Base-by-base conservation (phyloP, 1,140 invertebrate genomes). In the Sycobia sp. region DNA sequence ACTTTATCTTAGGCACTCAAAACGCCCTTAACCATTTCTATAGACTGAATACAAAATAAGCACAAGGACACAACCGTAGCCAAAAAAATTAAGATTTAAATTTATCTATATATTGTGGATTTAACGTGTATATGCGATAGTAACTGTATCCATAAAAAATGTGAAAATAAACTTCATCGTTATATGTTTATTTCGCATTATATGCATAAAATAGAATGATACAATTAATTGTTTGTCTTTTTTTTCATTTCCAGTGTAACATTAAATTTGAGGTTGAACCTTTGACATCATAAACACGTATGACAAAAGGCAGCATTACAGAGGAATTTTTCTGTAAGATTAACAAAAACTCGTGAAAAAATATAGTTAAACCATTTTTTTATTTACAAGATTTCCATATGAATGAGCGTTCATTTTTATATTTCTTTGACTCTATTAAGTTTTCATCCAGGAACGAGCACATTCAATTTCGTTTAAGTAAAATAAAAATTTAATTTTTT, bases 1-100 rank as follows among this genome's bases (percentile, higher is more conserved):
- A 4, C 25, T 27, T 10, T 25, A 47, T 58, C 49, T 60, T 65
- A 65, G 63, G 63, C 63, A 60, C 63, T 60, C 49, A 51, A 44
- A 43, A 14, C 25, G 20, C 36, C 27, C 22, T 20, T 27, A 25
- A 63, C 9, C 32, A 47, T 47, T 36, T 50, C 10, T 25, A n/a
- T 4, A 23, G 49, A 46, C 13, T 47, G 0, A 23, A 43, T 44
- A 46, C 38, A n/a, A n/a, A n/a, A n/a, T n/a, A n/a, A n/a, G 13
- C 16, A 10, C 22, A 16, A 60, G 11, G 20, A 43, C 14, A 41
- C 32, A 8, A 62, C 50, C 59, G 4, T 54, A 54, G 59, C 51
- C 55, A 53, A 62, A 62, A 63, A 63, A 50, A 23, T 50, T 38
- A 47, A 3, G 32, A 36, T n/a, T n/a, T n/a, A n/a, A n/a, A n/a